Base-by-base conservation (phyloP, 2,888 invertebrate species). In the Drosophila longiperda region DNA sequence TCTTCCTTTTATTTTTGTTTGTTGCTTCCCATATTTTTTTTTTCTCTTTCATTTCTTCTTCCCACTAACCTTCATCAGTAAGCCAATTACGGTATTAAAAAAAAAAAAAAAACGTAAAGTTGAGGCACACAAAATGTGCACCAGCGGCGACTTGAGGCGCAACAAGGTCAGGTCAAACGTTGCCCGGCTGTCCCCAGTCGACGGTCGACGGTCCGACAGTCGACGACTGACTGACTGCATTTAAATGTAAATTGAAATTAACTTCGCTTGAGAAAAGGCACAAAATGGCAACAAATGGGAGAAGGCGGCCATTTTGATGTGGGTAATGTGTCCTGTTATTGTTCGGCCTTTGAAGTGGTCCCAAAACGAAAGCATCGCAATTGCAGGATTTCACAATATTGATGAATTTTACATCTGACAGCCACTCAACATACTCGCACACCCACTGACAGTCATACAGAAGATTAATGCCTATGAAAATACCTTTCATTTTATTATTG, bases 201-300 rank as follows among this genome's bases (percentile, higher is more conserved):
- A 45, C 77, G 48, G 63, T 60, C 59, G 73, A 67, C 78, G 4
- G 61, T 26, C 26, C 26, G 65, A 45, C 75, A 53, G 61, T 61
- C 60, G 82, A 73, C 80, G 66, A 59, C 59, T 67, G 71, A 87
- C 72, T 89, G 80, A 83, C 83, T 86, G 85, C 87, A 86, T 90
- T 86, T 85, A 90, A 89, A 85, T 85, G 85, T 87, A 90, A 85
- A 85, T 85, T 85, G 89, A 85, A 85, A 85, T 90, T 87, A 90
- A 85, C 83, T 89, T 81, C 69, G 75, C 82, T 68, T 53, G 72
- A 72, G 67, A 75, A 78, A 78, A 66, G 71, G 36, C 81, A 58
- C 61, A 71, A 87, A 89, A 70, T 77, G 88, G 69, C 65, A 64
- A 62, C n/a, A 75, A 74, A 34, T 59, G 66, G 65, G 75, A 67